Percentiles rank a stretch among this genome's conserved stretches.
phyloP scores from a whole-genome alignment of 35 echinoderm and acorn worm species.

The Anneissia japonica region DNA sequence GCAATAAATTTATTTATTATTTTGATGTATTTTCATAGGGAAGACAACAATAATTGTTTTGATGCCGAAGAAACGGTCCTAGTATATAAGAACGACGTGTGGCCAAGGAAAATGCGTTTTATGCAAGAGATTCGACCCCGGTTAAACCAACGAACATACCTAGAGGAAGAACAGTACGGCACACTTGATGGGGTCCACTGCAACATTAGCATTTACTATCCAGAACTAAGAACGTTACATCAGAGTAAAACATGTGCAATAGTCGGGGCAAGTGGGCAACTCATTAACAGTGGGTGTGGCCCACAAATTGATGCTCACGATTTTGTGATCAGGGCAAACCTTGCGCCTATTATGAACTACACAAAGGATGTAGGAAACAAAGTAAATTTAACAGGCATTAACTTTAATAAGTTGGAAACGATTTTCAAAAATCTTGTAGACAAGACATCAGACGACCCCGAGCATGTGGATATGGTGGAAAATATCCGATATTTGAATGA shows the following conservation, averaged over 20 bases:
- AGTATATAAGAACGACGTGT: neutral
- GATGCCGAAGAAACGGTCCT: conserved; percentile 8
- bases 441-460: neutral
- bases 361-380: conserved; percentile 3
- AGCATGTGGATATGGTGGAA: neutral
- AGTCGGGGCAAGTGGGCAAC: conserved; percentile 8
- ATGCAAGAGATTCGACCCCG: conserved; percentile 5
- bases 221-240: neutral
- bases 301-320: conserved; percentile 26
- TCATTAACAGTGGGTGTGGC: conserved; percentile 21
- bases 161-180: neutral
- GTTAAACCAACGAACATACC: neutral
- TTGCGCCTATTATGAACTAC: neutral
- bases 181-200: neutral
- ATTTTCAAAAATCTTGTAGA: neutral
- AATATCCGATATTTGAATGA: conserved; percentile 10
- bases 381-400: neutral
- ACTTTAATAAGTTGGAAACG: conserved; percentile 1
- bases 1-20: neutral
- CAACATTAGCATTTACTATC: conserved; percentile 1
- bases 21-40: neutral
- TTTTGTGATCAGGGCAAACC: conserved; percentile 13
- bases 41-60: neutral
- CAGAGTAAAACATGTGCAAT: conserved; percentile 18
- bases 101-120: neutral